Evolutionary conservation across 2,113 vertebrate species (phyloP), one percentile per base, ranked within the genome.

Genomic region (Leptobrachium ailaonicum): DNA sequence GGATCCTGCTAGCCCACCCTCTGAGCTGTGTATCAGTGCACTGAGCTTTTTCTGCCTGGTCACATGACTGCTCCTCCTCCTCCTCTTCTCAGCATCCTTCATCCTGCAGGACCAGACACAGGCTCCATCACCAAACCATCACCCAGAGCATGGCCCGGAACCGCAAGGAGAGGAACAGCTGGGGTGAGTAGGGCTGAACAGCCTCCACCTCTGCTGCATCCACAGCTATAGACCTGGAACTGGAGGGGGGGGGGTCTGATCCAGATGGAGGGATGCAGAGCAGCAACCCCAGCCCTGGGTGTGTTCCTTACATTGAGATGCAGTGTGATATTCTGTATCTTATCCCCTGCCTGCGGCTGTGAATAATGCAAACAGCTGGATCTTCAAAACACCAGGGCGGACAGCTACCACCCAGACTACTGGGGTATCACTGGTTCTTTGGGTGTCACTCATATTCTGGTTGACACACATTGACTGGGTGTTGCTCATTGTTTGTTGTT

Each of bases 161-260:
- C 85, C 95, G 95, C 80, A 95, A 89, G 86, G 94, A 97, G 81
- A 88, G 95, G 86, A 96, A 96, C 87, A 96, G 96, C 85, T 98
- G 96, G 96, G 95, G 96, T 97, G 90, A 95, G 95, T 94, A 50
- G 47, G 47, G 47, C 4, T 60, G 62, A 14, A 1, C 4, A 5
- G 4, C 12, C 40, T 6, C 3, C 66, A 3, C 7, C n/a, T 42
- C 20, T 7, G 44, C n/a, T 54, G 71, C 20, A 2, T 20, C 40
- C 8, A 9, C 41, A n/a, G 6, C 14, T 45, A 14, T 5, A 43
- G 13, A 12, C 2, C 44, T 32, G 42, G 8, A 50, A 8, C 4
- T 3, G 56, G 13, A 14, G 9, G 13, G 56, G 56, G 50, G 41
- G 42, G 44, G 44, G 60, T 47, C 20, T 32, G 20, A 32, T 32